Percentiles rank a stretch among this genome's conserved stretches.
These are phyloP conservation scores for Sciurus niger DNA, from an alignment of 2,113 vertebrate species.

Conservation along the genomic window DNA sequence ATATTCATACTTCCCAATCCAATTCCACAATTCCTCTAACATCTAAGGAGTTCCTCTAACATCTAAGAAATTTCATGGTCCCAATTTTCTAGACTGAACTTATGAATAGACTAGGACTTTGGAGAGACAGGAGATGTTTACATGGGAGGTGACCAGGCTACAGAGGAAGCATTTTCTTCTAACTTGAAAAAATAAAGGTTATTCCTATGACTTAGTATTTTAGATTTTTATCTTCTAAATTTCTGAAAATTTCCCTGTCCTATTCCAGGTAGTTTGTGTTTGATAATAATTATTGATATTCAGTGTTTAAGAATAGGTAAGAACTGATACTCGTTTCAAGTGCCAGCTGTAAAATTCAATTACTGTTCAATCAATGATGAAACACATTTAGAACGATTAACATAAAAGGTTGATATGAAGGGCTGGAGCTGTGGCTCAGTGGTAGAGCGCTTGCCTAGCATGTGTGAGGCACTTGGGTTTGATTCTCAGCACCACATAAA, in stretches of 20 bases:
- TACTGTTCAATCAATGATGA: constrained; percentile 16
- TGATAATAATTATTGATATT: constrained; percentile 41
- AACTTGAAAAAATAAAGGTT: neutral
- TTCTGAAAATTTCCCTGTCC: constrained; percentile 28
- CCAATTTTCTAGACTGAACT: neutral
- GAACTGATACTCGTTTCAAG: constrained; percentile 6
- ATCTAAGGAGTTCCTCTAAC: neutral
- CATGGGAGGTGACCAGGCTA: neutral
- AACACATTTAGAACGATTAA: constrained; percentile 21
- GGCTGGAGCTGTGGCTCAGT: no score
- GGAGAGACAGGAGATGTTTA: neutral
- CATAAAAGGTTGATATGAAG: neutral
- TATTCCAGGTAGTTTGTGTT: neutral
- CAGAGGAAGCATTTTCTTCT: neutral
- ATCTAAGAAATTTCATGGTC: neutral
- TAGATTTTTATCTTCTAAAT: constrained; percentile 1
- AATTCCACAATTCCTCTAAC: neutral
- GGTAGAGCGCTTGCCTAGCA: no score
- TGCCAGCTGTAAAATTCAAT: constrained; percentile 30
- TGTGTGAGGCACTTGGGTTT: no score
- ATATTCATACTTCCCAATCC: neutral
- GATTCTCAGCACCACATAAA: no score
- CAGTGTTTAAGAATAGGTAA: constrained; percentile 13
- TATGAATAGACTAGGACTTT: neutral
- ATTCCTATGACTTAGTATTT: neutral